These are phyloP conservation scores for Yponomeuta cagnagella DNA, from an alignment of 2,888 invertebrate genomes.

Conservation along the genomic window DNA sequence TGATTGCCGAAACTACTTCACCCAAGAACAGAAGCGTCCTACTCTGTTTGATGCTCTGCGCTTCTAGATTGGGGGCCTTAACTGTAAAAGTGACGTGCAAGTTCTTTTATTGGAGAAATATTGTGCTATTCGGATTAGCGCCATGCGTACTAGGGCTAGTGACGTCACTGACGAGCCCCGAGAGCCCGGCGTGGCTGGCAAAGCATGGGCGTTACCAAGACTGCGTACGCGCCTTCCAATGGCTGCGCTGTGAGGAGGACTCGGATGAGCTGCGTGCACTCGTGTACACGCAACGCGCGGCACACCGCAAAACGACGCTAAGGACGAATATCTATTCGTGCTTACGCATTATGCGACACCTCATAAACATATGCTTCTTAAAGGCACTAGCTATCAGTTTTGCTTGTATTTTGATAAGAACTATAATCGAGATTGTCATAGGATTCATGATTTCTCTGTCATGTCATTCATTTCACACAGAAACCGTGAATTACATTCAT, in stretches of 20 bases:
- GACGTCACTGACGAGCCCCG: constrained; percentile 1
- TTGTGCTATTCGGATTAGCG: not conserved
- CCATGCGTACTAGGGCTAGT: not conserved
- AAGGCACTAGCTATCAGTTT: not conserved
- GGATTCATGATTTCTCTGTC: not conserved
- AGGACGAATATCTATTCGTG: not conserved
- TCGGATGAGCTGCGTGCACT: not conserved
- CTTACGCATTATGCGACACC: no score
- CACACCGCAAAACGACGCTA: not conserved
- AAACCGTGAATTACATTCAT: not conserved
- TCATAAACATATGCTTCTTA: not conserved
- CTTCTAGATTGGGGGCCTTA: not conserved
- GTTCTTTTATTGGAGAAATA: not conserved
- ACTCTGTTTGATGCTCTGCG: not conserved
- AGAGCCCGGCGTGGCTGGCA: constrained; percentile 15
- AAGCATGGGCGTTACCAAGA: constrained; percentile 5
- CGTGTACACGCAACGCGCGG: not conserved
- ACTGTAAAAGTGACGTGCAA: not conserved
- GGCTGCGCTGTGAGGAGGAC: constrained; percentile 11
- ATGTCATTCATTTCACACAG: not conserved
- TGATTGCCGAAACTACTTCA: constrained; percentile 6
- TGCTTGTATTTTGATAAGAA: not conserved
- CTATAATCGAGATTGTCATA: not conserved
- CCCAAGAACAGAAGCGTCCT: constrained; percentile 5
- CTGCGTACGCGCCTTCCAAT: constrained; percentile 4